Conservation (phyloP, 2,113 vertebrate genomes). For the Syngnathus typhle region DNA sequence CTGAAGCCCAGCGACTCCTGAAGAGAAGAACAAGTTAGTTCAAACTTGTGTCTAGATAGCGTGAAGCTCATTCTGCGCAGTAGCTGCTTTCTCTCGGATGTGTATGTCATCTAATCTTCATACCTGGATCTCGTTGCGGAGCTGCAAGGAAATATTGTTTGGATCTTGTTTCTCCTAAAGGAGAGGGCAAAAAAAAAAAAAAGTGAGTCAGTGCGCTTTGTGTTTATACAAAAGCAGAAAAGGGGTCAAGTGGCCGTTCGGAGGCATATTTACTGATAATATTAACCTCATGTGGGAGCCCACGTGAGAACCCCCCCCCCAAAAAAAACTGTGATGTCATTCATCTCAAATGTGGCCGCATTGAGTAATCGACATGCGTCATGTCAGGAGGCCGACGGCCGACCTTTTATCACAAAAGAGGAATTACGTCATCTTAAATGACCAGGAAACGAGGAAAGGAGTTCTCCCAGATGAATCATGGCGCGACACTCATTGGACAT, state of each 20-base stretch:
- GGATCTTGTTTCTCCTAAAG: conserved; percentile 84
- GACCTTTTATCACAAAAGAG: neutral
- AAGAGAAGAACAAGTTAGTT: conserved; percentile 6
- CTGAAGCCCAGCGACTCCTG: conserved; percentile 90
- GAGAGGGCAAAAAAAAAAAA: conserved; percentile 12
- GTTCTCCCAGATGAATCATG: conserved; percentile 4
- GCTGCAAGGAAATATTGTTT: conserved; percentile 81
- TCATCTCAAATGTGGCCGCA: neutral
- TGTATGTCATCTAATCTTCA: conserved; percentile 27
- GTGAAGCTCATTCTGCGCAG: neutral
- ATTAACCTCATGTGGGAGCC: conserved; percentile 14
- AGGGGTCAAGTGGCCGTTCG: conserved; percentile 2
- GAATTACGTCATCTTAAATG: neutral
- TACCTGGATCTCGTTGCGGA: conserved; percentile 91
- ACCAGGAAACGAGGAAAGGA: conserved; percentile 6
- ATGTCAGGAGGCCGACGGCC: neutral
- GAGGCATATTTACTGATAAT: conserved; percentile 5
- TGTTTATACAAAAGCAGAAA: too few species aligned
- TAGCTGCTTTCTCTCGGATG: neutral
- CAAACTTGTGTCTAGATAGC: neutral
- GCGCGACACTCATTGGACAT: conserved; percentile 12
- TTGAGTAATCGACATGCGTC: neutral
- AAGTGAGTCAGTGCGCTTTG: neutral
- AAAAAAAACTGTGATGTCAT: too few species aligned
- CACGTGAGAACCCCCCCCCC: too few species aligned